Conservation (phyloP, 2,888 invertebrate genomes). For the Endotricha flammealis region DNA sequence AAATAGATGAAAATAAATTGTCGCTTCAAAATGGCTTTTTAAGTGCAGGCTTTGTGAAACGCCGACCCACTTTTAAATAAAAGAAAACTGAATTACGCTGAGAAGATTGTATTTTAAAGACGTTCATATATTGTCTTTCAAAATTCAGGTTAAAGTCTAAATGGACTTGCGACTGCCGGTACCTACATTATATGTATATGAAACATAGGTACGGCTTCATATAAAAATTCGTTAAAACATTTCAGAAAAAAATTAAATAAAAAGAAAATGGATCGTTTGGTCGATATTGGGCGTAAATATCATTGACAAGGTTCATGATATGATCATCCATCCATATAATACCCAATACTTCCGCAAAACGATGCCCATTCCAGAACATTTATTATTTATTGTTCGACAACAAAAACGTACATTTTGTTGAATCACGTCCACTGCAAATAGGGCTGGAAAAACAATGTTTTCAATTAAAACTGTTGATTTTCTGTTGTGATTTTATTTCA, state of each 20-base stretch:
- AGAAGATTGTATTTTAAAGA: too few relatives aligned
- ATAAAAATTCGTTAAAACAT: background rate
- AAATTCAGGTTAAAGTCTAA: too few relatives aligned
- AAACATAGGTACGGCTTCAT: too few relatives aligned
- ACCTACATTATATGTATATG: too few relatives aligned
- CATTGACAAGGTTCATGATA: conserved; percentile 30
- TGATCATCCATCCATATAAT: conserved; percentile 31
- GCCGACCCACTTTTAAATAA: too few relatives aligned
- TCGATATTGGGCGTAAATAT: conserved; percentile 20
- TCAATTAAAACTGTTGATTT: too few relatives aligned
- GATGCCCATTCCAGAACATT: conserved; percentile 28
- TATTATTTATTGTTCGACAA: conserved; percentile 26
- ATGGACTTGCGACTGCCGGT: too few relatives aligned
- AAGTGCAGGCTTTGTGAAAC: too few relatives aligned
- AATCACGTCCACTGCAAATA: conserved; percentile 32
- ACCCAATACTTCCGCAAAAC: conserved; percentile 33
- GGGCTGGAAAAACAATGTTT: conserved; percentile 13
- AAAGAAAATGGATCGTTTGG: conserved; percentile 1
- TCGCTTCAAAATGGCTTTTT: conserved; percentile 30
- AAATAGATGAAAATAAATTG: conserved; percentile 31
- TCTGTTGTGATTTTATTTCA: too few relatives aligned
- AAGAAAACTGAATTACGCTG: too few relatives aligned
- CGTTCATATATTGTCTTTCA: too few relatives aligned
- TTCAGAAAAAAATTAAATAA: background rate
- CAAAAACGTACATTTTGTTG: conserved; percentile 30